These are phyloP conservation scores for Trachurus trachurus DNA, from an alignment of 2,797 vertebrate genomes.

Conservation along the genomic window DNA sequence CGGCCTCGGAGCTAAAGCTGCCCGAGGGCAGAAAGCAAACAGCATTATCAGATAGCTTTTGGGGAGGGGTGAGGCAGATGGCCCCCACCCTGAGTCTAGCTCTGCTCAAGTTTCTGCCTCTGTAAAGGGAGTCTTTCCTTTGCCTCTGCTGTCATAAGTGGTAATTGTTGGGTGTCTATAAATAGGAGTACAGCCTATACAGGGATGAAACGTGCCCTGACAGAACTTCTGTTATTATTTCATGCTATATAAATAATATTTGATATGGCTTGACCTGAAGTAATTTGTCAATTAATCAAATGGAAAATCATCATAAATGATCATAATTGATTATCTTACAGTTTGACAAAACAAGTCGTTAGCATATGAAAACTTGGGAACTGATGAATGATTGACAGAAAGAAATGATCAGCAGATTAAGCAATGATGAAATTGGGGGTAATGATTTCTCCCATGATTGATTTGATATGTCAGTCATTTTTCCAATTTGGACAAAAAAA, in stretches of 20 bases:
- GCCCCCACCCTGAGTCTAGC: too few relatives aligned
- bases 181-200: too few relatives aligned
- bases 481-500: neutral
- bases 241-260: neutral
- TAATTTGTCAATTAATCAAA: neutral
- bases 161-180: too few relatives aligned
- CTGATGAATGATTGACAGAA: neutral
- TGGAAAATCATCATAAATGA: neutral
- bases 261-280: neutral
- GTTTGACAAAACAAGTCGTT: neutral
- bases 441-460: neutral
- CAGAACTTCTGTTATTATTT: too few relatives aligned
- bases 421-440: neutral
- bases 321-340: neutral
- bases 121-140: too few relatives aligned
- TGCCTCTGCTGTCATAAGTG: too few relatives aligned
- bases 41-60: conserved; percentile 2
- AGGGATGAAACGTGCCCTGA: too few relatives aligned
- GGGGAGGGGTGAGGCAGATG: neutral
- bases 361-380: neutral
- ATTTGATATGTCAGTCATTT: neutral
- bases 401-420: neutral
- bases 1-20: neutral
- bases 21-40: conserved; percentile 10
- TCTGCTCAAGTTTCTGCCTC: too few relatives aligned